Conservation (phyloP, 2,888 invertebrate species). For the Strigamia transsilvanica region DNA sequence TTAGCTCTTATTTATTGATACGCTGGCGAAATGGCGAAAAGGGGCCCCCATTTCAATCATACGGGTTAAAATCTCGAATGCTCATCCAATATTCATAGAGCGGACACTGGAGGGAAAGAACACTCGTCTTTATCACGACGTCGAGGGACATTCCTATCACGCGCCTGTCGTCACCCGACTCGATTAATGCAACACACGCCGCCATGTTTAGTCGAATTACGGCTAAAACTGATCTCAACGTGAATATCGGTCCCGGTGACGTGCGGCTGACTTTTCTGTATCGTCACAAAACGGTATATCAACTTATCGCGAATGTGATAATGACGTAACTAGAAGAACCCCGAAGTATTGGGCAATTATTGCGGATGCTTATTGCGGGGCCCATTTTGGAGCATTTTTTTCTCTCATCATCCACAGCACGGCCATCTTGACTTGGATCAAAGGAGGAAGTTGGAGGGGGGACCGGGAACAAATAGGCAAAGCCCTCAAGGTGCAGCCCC, state of each 20-base stretch:
- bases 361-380: no score
- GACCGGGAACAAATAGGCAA: background rate
- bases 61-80: background rate
- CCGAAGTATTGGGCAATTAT: no score
- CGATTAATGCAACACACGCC: slow-evolving; percentile 1
- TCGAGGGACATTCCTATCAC: background rate
- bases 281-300: no score
- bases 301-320: no score
- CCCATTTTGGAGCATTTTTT: no score
- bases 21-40: no score
- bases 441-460: background rate
- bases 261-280: no score
- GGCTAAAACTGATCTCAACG: no score
- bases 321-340: no score
- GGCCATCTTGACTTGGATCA: background rate
- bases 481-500: slow-evolving; percentile 4
- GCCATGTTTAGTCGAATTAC: background rate
- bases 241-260: no score
- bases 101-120: background rate
- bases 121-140: background rate
- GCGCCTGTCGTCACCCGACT: background rate
- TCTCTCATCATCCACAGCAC: background rate
- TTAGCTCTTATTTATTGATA: no score
- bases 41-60: no score
- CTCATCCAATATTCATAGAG: background rate